Evolutionary conservation across 2,113 vertebrate genomes (phyloP).

Genomic region (Bothrops jararaca): DNA sequence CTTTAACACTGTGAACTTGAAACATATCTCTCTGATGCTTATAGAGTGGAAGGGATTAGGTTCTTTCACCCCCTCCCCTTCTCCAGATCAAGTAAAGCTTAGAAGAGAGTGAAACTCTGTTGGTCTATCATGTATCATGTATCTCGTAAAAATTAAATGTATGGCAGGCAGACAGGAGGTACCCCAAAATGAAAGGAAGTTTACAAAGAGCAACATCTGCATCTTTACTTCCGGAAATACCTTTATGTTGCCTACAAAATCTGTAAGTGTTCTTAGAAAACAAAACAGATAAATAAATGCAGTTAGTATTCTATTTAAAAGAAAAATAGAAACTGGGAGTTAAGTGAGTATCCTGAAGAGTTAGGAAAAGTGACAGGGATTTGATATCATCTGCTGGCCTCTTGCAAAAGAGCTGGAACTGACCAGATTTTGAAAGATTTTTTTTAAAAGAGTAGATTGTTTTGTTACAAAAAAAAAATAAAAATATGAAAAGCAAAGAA

Average conservation of each 20-base stretch:
- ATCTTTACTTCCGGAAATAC: not conserved
- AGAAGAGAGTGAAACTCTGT: not conserved
- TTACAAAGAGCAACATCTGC: not conserved
- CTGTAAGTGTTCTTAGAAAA: not conserved
- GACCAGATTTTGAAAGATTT: not conserved
- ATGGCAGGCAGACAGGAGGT: not conserved
- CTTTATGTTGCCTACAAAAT: not conserved
- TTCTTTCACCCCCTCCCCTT: not conserved
- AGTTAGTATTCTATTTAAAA: not conserved
- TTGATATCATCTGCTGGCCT: not conserved
- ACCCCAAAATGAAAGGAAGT: not conserved
- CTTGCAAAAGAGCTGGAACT: not conserved
- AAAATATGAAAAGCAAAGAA: not conserved
- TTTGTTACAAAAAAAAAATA: not conserved
- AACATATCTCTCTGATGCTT: not conserved
- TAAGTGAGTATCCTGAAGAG: not conserved
- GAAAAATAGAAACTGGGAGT: not conserved
- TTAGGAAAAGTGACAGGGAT: not conserved
- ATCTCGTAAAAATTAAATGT: not conserved
- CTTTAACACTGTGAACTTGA: slow-evolving; percentile 11
- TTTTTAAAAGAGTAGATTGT: not conserved
- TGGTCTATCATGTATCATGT: not conserved
- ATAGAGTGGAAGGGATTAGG: not conserved
- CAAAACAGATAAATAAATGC: not conserved
- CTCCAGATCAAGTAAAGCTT: not conserved